Base-by-base conservation (phyloP, 2,888 invertebrate genomes). In the Clostera curtula region DNA sequence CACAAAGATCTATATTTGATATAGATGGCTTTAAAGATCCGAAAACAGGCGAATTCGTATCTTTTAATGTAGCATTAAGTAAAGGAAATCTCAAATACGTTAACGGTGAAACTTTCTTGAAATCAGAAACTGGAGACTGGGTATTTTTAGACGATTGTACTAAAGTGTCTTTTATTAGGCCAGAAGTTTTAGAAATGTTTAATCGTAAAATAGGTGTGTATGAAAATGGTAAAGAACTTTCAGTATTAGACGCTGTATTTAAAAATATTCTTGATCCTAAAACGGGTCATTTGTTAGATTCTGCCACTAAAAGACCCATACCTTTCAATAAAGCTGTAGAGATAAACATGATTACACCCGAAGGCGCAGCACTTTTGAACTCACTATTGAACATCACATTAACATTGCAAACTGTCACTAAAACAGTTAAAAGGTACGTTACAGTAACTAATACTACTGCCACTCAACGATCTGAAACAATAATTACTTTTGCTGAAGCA, bases 11-110 rank as follows among this genome's bases (percentile, higher is more conserved):
- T 2, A 92, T 97, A 47, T 97, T 97, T 62, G 93, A 96, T 66
- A 94, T 97, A 36, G 95, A 96, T 49, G 96, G 93, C 29, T 93
- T 96, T 61, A 92, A 91, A 60, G 93, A 95, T 69, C 90, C 92
- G 1, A 87, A 90, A 52, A 91, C 91, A 25, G 90, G 89, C 17
- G 93, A 93, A 59, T 93, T 91, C 59, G 87, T 96, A 49, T 93
- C 93, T 43, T 91, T 96, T 54, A 95, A 95, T 69, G 86, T 89
- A 34, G 95, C 95, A 18, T 77, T 92, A 36, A 87, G 90, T 32
- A 91, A 91, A 55, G 93, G 92, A 42, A 85, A 92, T 57, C 85
- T 96, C 23, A 90, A 92, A 62, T 88, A 90, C 54, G 91, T 89
- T 49, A 88, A 88, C 30, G 88, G 89, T 27, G 90, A 90, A 53